Evolutionary conservation across 2,797 vertebrate species (phyloP).

Genomic region (Streptopelia turtur): DNA sequence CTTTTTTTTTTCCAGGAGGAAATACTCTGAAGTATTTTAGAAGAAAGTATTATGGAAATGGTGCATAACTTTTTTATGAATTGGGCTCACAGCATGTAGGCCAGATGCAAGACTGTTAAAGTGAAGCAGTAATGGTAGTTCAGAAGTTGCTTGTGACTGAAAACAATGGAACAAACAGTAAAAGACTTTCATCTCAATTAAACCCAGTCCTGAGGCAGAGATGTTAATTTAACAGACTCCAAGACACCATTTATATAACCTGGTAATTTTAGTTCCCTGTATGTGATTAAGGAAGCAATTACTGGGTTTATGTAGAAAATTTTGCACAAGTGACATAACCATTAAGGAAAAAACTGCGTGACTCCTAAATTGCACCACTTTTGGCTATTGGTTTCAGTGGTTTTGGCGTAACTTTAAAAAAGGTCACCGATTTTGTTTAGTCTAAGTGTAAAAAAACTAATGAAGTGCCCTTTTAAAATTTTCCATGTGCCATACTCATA

Average conservation of each 20-base stretch:
- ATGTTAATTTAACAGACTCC: conserved; percentile 76
- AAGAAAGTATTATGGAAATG: conserved; percentile 34
- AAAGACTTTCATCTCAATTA: conserved; percentile 72
- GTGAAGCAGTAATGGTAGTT: conserved; percentile 38
- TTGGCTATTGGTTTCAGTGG: conserved; percentile 53
- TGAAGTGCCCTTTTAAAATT: conserved; percentile 30
- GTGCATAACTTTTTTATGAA: conserved; percentile 65
- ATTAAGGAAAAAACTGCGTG: conserved; percentile 62
- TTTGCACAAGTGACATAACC: conserved; percentile 58
- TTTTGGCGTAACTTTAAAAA: conserved; percentile 52
- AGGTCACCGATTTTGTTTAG: not conserved
- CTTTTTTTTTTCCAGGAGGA: not conserved
- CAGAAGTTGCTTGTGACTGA: conserved; percentile 64
- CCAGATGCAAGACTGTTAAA: conserved; percentile 67
- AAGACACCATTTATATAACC: conserved; percentile 68
- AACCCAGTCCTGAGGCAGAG: conserved; percentile 67
- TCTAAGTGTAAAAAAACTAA: conserved; percentile 61
- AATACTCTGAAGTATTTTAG: conserved; percentile 46
- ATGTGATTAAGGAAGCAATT: conserved; percentile 75
- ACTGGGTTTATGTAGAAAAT: conserved; percentile 72
- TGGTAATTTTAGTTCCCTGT: conserved; percentile 66
- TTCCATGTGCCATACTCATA: not conserved
- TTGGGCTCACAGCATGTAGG: conserved; percentile 52
- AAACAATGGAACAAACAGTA: conserved; percentile 71
- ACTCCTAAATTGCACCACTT: conserved; percentile 31